Evolutionary conservation across 2,797 vertebrate genomes (phyloP), one percentile per base, ranked within the genome.

Genomic region (Falco concolor): DNA sequence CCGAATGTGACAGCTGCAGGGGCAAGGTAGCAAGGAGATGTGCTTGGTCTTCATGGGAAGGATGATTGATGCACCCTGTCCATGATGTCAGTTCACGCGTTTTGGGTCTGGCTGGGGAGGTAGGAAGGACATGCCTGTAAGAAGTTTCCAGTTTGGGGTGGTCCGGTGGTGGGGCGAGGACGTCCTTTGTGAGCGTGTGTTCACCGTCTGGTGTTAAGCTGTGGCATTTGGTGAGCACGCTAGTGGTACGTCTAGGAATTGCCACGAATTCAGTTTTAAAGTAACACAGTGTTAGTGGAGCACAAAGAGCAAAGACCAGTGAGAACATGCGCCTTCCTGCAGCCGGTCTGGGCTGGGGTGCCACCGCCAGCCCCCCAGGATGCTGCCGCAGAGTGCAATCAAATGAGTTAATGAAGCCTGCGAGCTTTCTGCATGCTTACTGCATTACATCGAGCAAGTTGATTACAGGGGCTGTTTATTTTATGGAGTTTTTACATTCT

Each of bases 381-480:
- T 77, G 64, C 53, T 93, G 59, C 64, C 3, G 5, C 27, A 3
- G 75, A 84, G 36, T 34, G n/a, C 49, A 47, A 52, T 84, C 67
- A 77, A 59, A n/a, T 10, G 28, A 78, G 40, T 85, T 86, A 88
- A 53, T 73, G 72, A 84, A 78, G 52, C 1, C 0, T 61, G 38
- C 6, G 20, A 93, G 61, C 56, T 81, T 83, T 78, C 61, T 93
- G 69, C 56, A 34, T 2, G 0, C 74, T 89, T 83, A 59, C 36
- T 76, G 44, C 53, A 42, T 88, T 53, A 30, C 27, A 36, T 25
- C 3, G 3, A 92, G 75, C 7, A 5, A 83, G 81, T 40, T 93
- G 75, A 87, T 96, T 91, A 61, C 61, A 78, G 36, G 50, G 82
- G 54, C 65, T 93, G 68, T 90, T 94, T 68, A 86, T 96, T 91